Percentiles rank a stretch among this genome's conserved stretches.
Evolutionary conservation across 1,140 invertebrate species (phyloP).

Genomic region (Euura saliciscinereae): DNA sequence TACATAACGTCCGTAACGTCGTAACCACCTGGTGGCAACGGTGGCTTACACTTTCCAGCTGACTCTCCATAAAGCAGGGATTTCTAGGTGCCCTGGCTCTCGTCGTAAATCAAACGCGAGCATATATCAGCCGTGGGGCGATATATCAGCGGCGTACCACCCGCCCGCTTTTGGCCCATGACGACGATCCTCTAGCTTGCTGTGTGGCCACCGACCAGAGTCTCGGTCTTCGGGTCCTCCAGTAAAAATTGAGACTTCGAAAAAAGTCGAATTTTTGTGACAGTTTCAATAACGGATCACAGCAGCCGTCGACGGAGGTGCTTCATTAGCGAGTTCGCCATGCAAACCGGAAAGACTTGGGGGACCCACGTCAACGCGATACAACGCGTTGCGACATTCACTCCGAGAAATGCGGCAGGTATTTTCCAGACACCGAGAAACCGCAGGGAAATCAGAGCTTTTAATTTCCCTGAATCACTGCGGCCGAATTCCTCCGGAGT

Average conservation of each 20-base stretch:
- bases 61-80: slow-evolving; percentile 2
- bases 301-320: slow-evolving; percentile 24
- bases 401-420: neutral
- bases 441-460: neutral
- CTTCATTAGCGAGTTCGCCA: slow-evolving; percentile 46
- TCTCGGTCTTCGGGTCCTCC: too few relatives aligned
- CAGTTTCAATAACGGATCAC: neutral
- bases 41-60: neutral
- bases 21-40: neutral
- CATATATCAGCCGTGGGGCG: neutral
- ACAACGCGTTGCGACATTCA: slow-evolving; percentile 32
- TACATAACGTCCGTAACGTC: neutral
- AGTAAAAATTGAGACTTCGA: too few relatives aligned
- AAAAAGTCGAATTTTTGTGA: neutral
- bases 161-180: neutral
- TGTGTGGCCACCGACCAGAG: too few relatives aligned
- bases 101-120: slow-evolving; percentile 2
- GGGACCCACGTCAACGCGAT: slow-evolving; percentile 45
- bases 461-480: neutral
- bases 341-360: slow-evolving; percentile 26
- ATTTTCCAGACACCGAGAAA: neutral
- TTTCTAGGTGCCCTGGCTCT: neutral
- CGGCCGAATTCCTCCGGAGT: too few relatives aligned
- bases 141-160: slow-evolving; percentile 2
- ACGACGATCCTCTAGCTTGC: too few relatives aligned